A percentile compares a stretch with the other conserved stretches of the same genome.
These are phyloP conservation scores for Meloidogyne chitwoodi DNA, from an alignment of 1,140 invertebrate species.

Conservation along the genomic window DNA sequence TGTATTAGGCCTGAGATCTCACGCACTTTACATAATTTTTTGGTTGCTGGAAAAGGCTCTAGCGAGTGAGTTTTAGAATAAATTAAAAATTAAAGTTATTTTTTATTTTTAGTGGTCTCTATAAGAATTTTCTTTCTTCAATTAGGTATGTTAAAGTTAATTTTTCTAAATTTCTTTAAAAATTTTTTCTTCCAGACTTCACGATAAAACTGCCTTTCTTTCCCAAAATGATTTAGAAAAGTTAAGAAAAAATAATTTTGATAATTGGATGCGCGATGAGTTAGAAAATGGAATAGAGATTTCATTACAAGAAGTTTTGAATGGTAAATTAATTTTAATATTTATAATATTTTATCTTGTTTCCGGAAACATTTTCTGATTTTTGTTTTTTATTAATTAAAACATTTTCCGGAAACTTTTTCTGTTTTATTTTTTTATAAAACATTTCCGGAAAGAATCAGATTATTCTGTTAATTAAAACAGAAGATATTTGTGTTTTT, in stretches of 20 bases:
- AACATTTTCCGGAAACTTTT: no score
- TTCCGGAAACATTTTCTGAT: not conserved
- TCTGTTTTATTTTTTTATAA: no score
- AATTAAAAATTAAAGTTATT: slow-evolving; percentile 13
- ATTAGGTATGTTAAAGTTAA: slow-evolving; percentile 21
- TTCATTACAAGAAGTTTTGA: not conserved
- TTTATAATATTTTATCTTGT: no score
- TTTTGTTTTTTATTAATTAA: no score
- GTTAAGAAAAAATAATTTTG: slow-evolving; percentile 39
- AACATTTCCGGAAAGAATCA: slow-evolving; percentile 2
- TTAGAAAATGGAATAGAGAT: not conserved
- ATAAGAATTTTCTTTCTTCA: slow-evolving; percentile 47
- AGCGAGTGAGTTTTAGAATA: slow-evolving; percentile 41
- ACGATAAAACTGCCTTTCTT: slow-evolving; percentile 50
- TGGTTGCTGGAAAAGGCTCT: slow-evolving; percentile 52
- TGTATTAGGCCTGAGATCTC: slow-evolving; percentile 90
- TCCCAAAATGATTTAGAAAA: slow-evolving; percentile 41
- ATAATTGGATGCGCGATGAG: not conserved
- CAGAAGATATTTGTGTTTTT: not conserved
- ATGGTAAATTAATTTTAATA: not conserved
- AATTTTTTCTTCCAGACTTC: slow-evolving; percentile 20
- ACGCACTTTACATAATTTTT: slow-evolving; percentile 64
- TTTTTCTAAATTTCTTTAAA: not conserved
- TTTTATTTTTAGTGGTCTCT: slow-evolving; percentile 46
- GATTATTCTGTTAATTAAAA: no score